Percentiles rank a stretch among this genome's conserved stretches.
These are phyloP conservation scores for western clawed frog (Xenopus tropicalis) DNA, from an alignment of 2,113 vertebrate genomes.

Conservation along the genomic window UCB_Xtro_10.0 CM004443.2:103758501-103759000, in stretches of 20 bases:
- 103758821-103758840: conserved; percentile 23
- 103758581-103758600: too few species aligned
- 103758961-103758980: conserved; percentile 1
- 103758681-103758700: neutral
- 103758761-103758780: neutral
- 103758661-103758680: conserved; percentile 2
- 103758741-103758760: neutral
- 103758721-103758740: conserved; percentile 16
- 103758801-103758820: conserved; percentile 27
- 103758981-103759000: neutral
- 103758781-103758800: conserved; percentile 10
- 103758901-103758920: conserved; percentile 11
- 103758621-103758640: neutral
- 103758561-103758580: too few species aligned
- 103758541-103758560: too few species aligned
- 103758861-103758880: conserved; percentile 25
- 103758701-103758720: conserved; percentile 6
- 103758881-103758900: conserved; percentile 26
- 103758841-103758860: conserved; percentile 17
- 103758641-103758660: conserved; percentile 2
- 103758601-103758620: too few species aligned
- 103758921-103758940: conserved; percentile 19
- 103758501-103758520: too few species aligned
- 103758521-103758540: too few species aligned
- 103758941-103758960: conserved; percentile 16